Conservation (phyloP, 2,888 invertebrate species). For the Scaptomyza caliginosa region DNA sequence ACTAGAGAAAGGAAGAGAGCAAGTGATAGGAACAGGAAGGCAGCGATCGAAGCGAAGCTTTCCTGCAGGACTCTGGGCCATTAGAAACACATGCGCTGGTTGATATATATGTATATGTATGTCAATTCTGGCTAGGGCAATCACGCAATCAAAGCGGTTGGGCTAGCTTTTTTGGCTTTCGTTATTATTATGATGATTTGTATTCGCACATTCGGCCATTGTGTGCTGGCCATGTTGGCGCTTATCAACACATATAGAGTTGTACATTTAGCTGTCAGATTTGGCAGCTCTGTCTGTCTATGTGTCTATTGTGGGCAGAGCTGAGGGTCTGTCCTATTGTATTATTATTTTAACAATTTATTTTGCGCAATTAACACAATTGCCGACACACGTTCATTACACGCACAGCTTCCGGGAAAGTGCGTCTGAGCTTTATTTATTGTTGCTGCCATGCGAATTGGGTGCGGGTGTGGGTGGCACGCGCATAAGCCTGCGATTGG, state of each 20-base stretch:
- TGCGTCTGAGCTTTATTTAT: constrained; percentile 77
- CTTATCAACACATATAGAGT: not conserved
- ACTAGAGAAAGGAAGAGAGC: not conserved
- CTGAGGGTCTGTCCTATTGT: constrained; percentile 24
- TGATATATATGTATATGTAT: not conserved
- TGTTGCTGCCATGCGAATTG: constrained; percentile 44
- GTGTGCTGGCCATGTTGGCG: constrained; percentile 15
- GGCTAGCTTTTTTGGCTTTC: constrained; percentile 15
- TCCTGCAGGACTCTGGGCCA: constrained; percentile 2
- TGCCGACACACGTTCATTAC: constrained; percentile 75
- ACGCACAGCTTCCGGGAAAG: constrained; percentile 61
- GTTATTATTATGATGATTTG: constrained; percentile 59
- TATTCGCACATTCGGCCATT: constrained; percentile 40
- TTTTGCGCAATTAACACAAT: constrained; percentile 79
- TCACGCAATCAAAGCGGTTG: constrained; percentile 33
- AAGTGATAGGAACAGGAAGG: constrained; percentile 1
- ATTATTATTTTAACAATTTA: constrained; percentile 80
- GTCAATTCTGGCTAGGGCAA: not conserved
- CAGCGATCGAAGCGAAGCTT: constrained; percentile 11
- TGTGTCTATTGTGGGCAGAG: constrained; percentile 11
- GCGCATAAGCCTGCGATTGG: constrained; percentile 54
- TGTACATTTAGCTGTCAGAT: constrained; percentile 39
- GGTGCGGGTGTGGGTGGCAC: not conserved
- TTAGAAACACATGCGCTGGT: constrained; percentile 33
- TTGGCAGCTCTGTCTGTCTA: constrained; percentile 18